Conservation (phyloP, 2,113 vertebrate genomes). For the Periophthalmodon schlosseri region DNA sequence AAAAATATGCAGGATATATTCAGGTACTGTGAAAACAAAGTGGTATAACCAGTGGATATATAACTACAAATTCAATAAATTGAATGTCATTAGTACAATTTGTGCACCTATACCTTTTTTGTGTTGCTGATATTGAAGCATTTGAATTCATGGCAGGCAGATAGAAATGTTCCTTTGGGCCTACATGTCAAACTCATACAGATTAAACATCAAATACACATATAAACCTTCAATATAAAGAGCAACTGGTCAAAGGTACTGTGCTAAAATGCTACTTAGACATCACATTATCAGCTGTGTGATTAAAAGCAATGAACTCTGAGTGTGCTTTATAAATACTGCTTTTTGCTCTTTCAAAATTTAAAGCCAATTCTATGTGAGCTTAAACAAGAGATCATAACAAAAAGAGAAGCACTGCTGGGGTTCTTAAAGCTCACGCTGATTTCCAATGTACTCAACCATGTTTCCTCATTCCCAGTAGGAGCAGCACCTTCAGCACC, state of each 20-base stretch:
- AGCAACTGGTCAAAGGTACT: neutral
- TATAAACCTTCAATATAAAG: neutral
- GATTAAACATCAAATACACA: neutral
- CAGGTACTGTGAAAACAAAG: neutral
- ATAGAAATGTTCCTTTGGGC: neutral
- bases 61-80: too few species aligned
- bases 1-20: too few species aligned
- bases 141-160: neutral
- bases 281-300: neutral
- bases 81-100: too few species aligned
- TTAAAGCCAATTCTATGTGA: neutral
- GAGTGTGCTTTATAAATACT: neutral
- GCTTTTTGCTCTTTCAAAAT: neutral
- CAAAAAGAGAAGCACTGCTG: neutral
- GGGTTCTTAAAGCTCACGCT: neutral
- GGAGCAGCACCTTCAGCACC: conserved; percentile 43
- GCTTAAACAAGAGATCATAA: neutral
- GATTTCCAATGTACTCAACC: neutral
- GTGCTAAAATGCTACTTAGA: too few species aligned
- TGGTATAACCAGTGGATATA: neutral
- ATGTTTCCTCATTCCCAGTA: neutral
- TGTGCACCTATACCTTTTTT: neutral
- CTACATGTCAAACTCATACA: neutral
- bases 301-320: neutral
- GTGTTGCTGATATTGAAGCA: neutral